phyloP scores from a whole-genome alignment of 2,113 vertebrate species.

The Microcebus murinus region DNA sequence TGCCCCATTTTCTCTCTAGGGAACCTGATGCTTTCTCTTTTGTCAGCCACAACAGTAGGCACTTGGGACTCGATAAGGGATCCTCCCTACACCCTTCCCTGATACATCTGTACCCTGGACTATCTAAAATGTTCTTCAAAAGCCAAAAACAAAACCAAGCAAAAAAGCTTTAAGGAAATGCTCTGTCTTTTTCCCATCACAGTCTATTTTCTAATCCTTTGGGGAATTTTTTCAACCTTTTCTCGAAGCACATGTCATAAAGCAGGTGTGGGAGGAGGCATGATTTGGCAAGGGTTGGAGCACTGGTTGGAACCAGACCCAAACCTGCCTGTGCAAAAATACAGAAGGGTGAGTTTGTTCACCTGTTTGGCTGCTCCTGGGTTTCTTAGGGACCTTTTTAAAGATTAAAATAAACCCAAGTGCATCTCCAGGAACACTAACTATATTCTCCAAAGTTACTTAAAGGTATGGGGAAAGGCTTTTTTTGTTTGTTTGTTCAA shows the following conservation, averaged over 20 bases:
- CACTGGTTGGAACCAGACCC: neutral
- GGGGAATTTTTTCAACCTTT: neutral
- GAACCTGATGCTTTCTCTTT: neutral
- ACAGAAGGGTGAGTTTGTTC: neutral
- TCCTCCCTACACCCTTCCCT: neutral
- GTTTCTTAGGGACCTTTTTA: too few species aligned
- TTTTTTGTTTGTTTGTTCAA: neutral
- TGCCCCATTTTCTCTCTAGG: constrained; percentile 18
- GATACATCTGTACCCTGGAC: constrained; percentile 10
- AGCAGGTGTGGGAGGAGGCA: neutral
- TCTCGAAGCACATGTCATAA: neutral
- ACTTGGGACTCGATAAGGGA: constrained; percentile 64
- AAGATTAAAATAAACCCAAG: neutral
- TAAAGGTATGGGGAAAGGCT: neutral
- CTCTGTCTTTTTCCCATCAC: neutral
- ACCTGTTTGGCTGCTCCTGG: neutral
- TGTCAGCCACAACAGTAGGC: constrained; percentile 49
- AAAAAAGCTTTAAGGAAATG: neutral
- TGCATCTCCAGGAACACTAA: neutral
- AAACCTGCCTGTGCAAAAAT: neutral
- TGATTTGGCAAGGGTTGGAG: neutral
- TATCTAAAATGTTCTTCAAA: neutral
- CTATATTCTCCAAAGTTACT: neutral
- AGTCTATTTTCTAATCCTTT: constrained; percentile 18
- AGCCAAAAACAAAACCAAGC: neutral